Evolutionary conservation across 2,888 invertebrate species (phyloP), one percentile per base, ranked within the genome.

Genomic region (Cephus spinipes): DNA sequence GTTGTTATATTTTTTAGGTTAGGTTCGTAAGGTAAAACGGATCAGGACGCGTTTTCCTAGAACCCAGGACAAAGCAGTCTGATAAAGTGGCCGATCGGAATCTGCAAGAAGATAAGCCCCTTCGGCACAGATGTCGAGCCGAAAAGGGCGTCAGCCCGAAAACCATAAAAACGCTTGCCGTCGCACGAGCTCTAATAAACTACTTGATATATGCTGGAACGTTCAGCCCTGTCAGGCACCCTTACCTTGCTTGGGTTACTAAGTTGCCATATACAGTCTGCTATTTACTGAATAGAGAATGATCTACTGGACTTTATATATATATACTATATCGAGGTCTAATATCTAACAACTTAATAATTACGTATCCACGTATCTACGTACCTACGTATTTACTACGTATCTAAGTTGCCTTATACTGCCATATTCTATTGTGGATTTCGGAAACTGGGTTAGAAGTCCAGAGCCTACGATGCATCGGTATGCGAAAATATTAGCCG

Each of bases 121-220:
- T 12, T n/a, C n/a, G 30, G 35, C 33, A 76, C 82, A 82, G 81
- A 82, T 82, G 77, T 74, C 74, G n/a, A 73, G 68, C 68, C 74
- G 73, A 55, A 32, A 15, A 69, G 74, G 55, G 77, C 74, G 77
- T 77, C 77, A 77, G 77, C 36, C 77, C 77, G 74, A 73, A 77
- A 81, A 79, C 76, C 78, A 77, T 73, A 77, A 76, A 81, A 79
- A 79, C 55, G 74, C n/a, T 76, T 76, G 69, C 73, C 77, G 73
- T 40, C 69, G 69, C 71, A 74, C 75, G 80, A 76, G 79, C 76
- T 71, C 77, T 80, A 75, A 81, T 81, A 78, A 81, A 81, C 79
- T 78, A 40, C 76, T 55, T 75, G 71, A 71, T 71, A 32, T 71
- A 71, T 71, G 71, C 40, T 15, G 9, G 40, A 55, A 55, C 40